Evolutionary conservation across 2,797 vertebrate species (phyloP), one percentile per base, ranked within the genome.

Genomic region (Clarias fuscus): DNA sequence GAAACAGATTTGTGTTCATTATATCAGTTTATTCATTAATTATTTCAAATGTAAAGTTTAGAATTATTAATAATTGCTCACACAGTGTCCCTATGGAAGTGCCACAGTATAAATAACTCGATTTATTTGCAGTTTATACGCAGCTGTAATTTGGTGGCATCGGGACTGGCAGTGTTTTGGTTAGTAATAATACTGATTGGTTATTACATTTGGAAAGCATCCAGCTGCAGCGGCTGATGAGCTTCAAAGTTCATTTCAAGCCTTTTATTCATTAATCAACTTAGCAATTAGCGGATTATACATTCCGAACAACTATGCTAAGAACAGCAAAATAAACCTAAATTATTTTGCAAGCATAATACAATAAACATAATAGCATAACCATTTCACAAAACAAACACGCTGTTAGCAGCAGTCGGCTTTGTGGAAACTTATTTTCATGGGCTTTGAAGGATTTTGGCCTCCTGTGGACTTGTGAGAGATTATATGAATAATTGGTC

Each of bases 401-500:
- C 62, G 22, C 61, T 82, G 79, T 90, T 89, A 88, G 37, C 82
- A 84, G 80, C 86, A 86, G 72, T 88, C 88, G 72, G 70, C 89
- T 88, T 91, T 80, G 82, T 27, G 83, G 85, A 90, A 90, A 90
- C 86, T 80, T 80, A 90, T 89, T 73, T 89, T 88, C 86, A 84
- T 59, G 70, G 82, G 76, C 56, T 71, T 77, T 84, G 78, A 90
- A 86, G 82, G 89, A 90, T 91, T 91, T 91, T 70, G 72, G 88
- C 83, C 88, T 91, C 89, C 82, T 89, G 89, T 84, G 86, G 88
- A 89, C 84, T 90, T 90, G 85, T 87, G 86, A 89, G 86, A 86
- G 86, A 89, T 91, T 92, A 90, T 91, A 88, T 70, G 87, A 91
- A 89, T 91, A 92, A 92, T 91, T 89, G 89, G 84, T 87, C 79